A percentile compares a stretch with the other conserved stretches of the same genome.
Conservation (phyloP, 2,888 invertebrate genomes). For the Tenthredo livida region DNA sequence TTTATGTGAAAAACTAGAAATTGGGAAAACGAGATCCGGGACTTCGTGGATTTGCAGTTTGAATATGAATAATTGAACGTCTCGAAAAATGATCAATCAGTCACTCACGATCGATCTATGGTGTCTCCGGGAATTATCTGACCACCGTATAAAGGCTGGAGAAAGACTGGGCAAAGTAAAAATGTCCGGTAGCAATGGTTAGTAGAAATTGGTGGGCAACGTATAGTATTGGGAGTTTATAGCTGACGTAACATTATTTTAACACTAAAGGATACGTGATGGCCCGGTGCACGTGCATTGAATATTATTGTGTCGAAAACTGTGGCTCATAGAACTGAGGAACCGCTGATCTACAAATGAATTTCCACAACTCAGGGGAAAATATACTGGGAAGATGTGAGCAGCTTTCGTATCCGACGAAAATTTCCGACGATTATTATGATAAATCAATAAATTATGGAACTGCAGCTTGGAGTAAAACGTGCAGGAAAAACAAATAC, state of each 20-base stretch:
- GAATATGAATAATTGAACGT: not conserved
- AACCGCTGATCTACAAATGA: not conserved
- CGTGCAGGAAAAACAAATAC: not conserved
- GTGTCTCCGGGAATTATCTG: slow-evolving; percentile 21
- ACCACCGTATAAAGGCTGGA: slow-evolving; percentile 26
- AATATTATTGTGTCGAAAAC: slow-evolving; percentile 20
- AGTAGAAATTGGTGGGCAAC: slow-evolving; percentile 20
- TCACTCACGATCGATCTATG: slow-evolving; percentile 22
- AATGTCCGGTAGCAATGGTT: slow-evolving; percentile 27
- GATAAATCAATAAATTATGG: not conserved
- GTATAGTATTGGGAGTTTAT: slow-evolving; percentile 4
- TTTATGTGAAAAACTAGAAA: not conserved
- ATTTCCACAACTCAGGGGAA: not conserved
- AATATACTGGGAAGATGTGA: not conserved
- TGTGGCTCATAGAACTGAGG: not conserved
- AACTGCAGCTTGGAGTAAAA: not conserved
- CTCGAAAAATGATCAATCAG: not conserved
- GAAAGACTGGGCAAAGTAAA: slow-evolving; percentile 19
- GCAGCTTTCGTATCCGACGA: slow-evolving; percentile 4
- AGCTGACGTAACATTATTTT: slow-evolving; percentile 45
- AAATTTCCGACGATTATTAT: slow-evolving; percentile 1
- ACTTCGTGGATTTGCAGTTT: not conserved
- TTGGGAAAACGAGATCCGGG: not conserved
- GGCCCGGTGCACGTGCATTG: slow-evolving; percentile 45
- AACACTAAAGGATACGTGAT: slow-evolving; percentile 38